Base-by-base conservation (phyloP, 1,140 invertebrate species). In the Ceratosolen solmsi region DNA sequence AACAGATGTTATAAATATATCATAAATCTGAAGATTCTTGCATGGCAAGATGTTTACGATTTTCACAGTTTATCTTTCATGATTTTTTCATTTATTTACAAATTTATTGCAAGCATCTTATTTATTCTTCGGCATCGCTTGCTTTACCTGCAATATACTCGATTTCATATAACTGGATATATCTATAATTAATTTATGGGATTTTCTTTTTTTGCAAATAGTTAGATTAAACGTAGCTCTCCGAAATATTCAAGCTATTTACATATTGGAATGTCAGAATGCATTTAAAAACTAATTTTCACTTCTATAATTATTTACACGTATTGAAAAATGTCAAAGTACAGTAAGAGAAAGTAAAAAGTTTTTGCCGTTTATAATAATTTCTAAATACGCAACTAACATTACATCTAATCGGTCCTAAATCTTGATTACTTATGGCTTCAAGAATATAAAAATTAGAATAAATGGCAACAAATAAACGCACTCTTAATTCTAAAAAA, bases 381-480 rank as follows among this genome's bases (percentile, higher is more conserved):
- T 80, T 33, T 49, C 7, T 80, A 73, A 49, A 51, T 72, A 49
- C 20, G 13, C 41, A 17, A 7, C n/a, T 49, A 79, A 65, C 20
- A 36, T n/a, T 8, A 60, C 20, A 73, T n/a, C 49, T 70, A 49
- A 36, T 70, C 0, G 0, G 60, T 76, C 11, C 60, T 76, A 76
- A 76, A 72, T 73, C 25, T 58, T 30, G 13, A 60, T 78, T 72
- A 75, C 36, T 81, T 82, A 82, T 82, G 56, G 56, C 70, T 75
- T 77, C 49, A 72, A 73, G 13, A 60, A 72, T 3, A 38, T 11
- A 54, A 15, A 20, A 54, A 65, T 82, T 54, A 68, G 4, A 82
- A 77, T 82, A 65, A 65, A 82, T 82, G 75, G 76, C 76, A 79
- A 82, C 81, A 58, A 82, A 60, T n/a, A 60, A 25, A 51, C 15